Evolutionary conservation across 2,113 vertebrate genomes (phyloP).

Genomic region (Brienomyrus brachyistius): DNA sequence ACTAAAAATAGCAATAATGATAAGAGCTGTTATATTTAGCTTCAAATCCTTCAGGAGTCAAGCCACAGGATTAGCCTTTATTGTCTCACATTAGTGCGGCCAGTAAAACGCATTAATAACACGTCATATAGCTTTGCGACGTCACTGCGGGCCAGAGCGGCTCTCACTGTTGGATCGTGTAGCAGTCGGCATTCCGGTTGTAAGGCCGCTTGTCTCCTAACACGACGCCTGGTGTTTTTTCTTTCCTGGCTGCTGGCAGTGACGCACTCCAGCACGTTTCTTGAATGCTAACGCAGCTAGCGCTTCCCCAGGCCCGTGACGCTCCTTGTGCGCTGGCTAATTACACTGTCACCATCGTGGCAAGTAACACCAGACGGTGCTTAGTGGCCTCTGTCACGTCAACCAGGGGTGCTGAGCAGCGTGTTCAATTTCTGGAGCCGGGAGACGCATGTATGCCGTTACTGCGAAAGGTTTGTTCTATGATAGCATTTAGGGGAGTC

Average conservation of each 20-base stretch:
- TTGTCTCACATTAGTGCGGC: background rate
- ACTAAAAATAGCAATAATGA: background rate
- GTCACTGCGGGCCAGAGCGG: background rate
- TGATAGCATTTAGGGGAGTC: background rate
- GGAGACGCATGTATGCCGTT: background rate
- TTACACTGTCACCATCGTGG: background rate
- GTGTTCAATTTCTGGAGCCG: background rate
- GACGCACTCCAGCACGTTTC: background rate
- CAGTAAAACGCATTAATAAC: background rate
- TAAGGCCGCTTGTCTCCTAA: background rate
- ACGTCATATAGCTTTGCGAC: background rate
- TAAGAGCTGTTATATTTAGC: background rate
- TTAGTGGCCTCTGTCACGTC: background rate
- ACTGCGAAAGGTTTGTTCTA: background rate
- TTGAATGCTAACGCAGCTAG: background rate
- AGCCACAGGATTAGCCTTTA: background rate
- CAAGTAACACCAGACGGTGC: too few relatives aligned
- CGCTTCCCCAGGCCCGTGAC: background rate
- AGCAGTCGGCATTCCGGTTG: background rate
- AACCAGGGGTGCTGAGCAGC: background rate
- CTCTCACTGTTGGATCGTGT: background rate
- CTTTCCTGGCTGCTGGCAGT: background rate
- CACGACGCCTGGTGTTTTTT: background rate
- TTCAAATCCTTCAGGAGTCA: background rate
- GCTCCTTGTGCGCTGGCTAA: background rate